Evolutionary conservation across 2,797 vertebrate genomes (phyloP), one percentile per base, ranked within the genome.

Genomic region (Danio aesculapii): DNA sequence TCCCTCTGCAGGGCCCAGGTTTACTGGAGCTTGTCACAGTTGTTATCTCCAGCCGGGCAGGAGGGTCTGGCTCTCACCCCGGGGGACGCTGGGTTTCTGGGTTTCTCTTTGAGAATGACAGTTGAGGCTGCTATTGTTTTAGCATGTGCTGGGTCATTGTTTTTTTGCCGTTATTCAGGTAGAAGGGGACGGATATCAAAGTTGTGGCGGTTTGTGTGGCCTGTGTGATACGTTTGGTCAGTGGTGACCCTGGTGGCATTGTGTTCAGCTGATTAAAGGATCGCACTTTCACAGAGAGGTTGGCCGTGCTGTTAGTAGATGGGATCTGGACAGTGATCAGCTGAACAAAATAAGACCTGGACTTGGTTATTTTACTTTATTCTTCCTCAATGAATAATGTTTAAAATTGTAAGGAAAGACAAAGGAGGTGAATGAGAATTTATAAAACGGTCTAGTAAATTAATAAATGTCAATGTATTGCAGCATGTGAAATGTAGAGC

Each of bases 31-130:
- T 86, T 83, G 75, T 82, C 79, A 55, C 79, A 47, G 21, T 30
- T 75, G 74, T 86, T 86, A 83, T 83, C 83, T 84, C 30, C 10
- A 49, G 64, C 46, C 19, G 63, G 72, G 57, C 83, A 82, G 83
- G 69, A 82, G 72, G 39, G 61, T 75, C 49, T 68, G 30, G 49
- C 69, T 49, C 39, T 53, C 66, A 41, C 14, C 68, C 30, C 46
- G 5, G 8, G 77, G 73, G 72, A 81, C 5, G n/a, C 61, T 67
- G 59, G 59, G 77, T 44, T 46, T 64, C 30, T 79, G 67, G 47
- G 47, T 44, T 80, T 80, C 41, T 19, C 43, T 72, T 66, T 6
- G 49, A 63, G 49, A 19, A 80, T 80, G 59, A 64, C 17, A 17
- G 57, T n/a, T 73, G 61, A 57, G 73, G 41, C 50, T 57, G 41